A percentile compares a stretch with the other conserved stretches of the same genome.
Evolutionary conservation across 2,888 invertebrate species (phyloP).

Genomic region (Eretmocerus hayati): DNA sequence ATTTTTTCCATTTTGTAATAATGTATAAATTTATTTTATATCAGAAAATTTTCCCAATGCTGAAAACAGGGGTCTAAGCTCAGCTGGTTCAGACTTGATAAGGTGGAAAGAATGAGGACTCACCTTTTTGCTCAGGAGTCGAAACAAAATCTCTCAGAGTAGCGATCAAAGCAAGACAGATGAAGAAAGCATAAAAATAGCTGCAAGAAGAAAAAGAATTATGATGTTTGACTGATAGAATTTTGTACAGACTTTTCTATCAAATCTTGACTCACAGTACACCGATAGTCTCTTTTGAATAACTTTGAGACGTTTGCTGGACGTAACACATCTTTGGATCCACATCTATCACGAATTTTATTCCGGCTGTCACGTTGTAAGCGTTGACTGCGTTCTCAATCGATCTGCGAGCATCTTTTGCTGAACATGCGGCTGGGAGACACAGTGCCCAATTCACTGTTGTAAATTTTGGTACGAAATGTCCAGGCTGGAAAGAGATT

Average conservation of each 20-base stretch:
- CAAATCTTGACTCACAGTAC: slow-evolving; percentile 46
- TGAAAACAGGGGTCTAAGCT: no score
- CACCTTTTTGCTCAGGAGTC: slow-evolving; percentile 36
- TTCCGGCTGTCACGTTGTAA: slow-evolving; percentile 54
- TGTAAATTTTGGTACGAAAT: slow-evolving; percentile 66
- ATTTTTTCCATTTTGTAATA: no score
- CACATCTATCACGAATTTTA: slow-evolving; percentile 55
- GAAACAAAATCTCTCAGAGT: slow-evolving; percentile 39
- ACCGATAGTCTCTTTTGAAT: slow-evolving; percentile 47
- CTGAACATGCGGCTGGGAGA: slow-evolving; percentile 58
- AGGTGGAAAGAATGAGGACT: no score
- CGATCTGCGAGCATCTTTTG: slow-evolving; percentile 54
- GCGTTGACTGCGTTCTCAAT: slow-evolving; percentile 55
- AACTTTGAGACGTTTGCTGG: slow-evolving; percentile 41
- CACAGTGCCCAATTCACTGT: slow-evolving; percentile 67
- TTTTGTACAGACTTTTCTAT: background rate
- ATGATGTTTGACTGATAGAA: no score
- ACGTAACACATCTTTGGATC: slow-evolving; percentile 56
- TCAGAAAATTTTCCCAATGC: no score
- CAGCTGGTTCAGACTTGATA: no score
- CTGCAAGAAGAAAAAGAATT: no score
- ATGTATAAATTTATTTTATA: no score
- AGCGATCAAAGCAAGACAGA: slow-evolving; percentile 38
- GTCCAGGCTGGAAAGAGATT: slow-evolving; percentile 63
- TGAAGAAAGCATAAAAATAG: slow-evolving; percentile 41